Base-by-base conservation (phyloP, 1,140 invertebrate species). In the Brevipalpus yothersi region DNA sequence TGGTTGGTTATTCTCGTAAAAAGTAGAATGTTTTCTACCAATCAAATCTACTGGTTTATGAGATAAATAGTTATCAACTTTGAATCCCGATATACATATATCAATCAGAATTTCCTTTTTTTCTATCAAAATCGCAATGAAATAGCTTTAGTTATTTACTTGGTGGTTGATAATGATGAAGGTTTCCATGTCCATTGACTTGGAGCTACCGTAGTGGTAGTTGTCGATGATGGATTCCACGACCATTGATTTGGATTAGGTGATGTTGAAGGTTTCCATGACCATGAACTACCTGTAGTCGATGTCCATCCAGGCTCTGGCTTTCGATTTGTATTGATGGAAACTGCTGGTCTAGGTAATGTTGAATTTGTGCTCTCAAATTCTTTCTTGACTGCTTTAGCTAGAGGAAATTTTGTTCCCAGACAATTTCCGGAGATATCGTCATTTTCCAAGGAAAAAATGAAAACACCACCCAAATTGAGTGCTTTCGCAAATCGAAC, bases 361-460 rank as follows among this genome's bases (percentile, higher is more conserved):
- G 49, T 19, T 0, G 3, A 19, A 17, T 51, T 51, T 13, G 49
- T 0, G 10, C 49, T 19, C 21, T 4, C 5, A 2, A 39, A 39
- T 31, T 55, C 66, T 21, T 62, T 58, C 15, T 65, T 67, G 41
- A 68, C 66, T 10, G 66, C 60, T n/a, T 62, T 63, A 41, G 66
- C 17, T 2, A 68, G 43, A 7, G 66, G 65, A 57, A 66, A 68
- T 43, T 63, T 64, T 12, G 41, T 53, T 12, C 54, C 55, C 9
- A 59, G 61, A 55, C 68, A 69, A 47, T 58, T 61, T 13, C 67
- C 71, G 13, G 60, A 66, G 56, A 77, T 77, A 63, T 79, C 78
- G 63, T 79, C 78, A 10, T 76, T 77, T 62, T 80, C 79, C 0
- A 80, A 66, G 2, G 75, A 75, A 78, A 78, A 80, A 11, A 79